Evolutionary conservation across 2,797 vertebrate genomes (phyloP).

Genomic region (Sebastes elongatus): DNA sequence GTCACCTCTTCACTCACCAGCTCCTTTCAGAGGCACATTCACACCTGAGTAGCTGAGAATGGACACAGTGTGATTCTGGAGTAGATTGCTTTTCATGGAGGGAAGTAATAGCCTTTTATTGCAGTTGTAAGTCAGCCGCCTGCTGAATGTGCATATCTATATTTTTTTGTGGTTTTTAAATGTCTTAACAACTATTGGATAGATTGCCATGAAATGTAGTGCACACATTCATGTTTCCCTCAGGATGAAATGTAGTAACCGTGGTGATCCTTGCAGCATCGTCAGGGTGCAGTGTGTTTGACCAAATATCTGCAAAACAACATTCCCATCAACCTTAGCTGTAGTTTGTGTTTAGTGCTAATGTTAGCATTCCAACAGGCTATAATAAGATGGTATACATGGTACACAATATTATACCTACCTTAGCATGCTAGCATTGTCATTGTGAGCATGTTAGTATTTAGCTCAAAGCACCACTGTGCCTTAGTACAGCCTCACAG

Average conservation of each 20-base stretch:
- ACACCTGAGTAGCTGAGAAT: background rate
- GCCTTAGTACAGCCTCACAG: background rate
- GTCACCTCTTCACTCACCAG: constrained; percentile 21
- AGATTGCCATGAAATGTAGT: background rate
- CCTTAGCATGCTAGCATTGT: background rate
- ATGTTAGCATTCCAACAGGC: background rate
- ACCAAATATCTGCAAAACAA: background rate
- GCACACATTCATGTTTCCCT: background rate
- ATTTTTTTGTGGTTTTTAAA: background rate
- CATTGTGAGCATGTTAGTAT: background rate
- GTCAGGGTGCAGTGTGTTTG: rapidly evolving
- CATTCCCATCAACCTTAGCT: background rate
- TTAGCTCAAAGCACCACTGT: background rate
- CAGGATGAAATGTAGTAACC: background rate
- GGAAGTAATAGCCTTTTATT: constrained; percentile 16
- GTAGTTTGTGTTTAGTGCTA: background rate
- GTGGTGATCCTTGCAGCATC: background rate
- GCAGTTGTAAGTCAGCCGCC: background rate
- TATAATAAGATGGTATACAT: background rate
- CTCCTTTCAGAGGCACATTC: background rate
- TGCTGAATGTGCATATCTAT: background rate
- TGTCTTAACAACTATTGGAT: no score
- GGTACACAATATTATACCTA: background rate
- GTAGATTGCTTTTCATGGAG: constrained; percentile 24
- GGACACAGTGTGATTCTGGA: background rate